phyloP scores from a whole-genome alignment of 53 echinoderm and acorn worm species.

The Crossaster papposus region DNA sequence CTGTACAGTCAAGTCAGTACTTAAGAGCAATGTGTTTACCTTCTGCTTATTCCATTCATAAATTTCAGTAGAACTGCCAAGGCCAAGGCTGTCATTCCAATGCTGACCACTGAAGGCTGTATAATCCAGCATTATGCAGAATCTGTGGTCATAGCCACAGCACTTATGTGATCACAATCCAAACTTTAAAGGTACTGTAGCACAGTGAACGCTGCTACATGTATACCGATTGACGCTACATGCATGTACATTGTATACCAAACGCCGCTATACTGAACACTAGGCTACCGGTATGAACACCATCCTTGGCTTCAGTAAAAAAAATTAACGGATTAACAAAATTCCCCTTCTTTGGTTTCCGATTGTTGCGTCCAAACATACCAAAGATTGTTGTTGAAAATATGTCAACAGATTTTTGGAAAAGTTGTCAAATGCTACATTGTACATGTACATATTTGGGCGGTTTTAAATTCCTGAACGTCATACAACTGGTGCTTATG shows the following conservation, averaged over 20 bases:
- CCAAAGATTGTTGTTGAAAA: too few relatives aligned
- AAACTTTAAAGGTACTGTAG: neutral
- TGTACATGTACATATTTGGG: too few relatives aligned
- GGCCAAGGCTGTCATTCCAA: neutral
- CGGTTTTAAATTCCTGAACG: too few relatives aligned
- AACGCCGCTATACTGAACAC: neutral
- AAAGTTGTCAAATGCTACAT: too few relatives aligned
- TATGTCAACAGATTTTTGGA: too few relatives aligned
- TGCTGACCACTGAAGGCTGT: neutral
- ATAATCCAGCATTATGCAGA: slow-evolving; percentile 12
- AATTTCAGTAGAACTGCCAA: neutral
- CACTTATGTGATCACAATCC: neutral
- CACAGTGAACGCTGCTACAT: neutral
- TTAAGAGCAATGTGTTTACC: neutral
- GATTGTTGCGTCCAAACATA: too few relatives aligned
- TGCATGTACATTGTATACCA: neutral
- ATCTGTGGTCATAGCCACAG: slow-evolving; percentile 11
- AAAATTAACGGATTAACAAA: too few relatives aligned
- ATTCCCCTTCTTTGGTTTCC: too few relatives aligned
- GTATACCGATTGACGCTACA: neutral
- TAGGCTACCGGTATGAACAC: too few relatives aligned
- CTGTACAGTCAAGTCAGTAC: neutral
- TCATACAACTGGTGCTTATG: too few relatives aligned
- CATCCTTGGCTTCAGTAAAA: too few relatives aligned
- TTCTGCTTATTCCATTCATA: neutral